Evolutionary conservation across 2,797 vertebrate genomes (phyloP).

Genomic region (Sebastes vulpes): DNA sequence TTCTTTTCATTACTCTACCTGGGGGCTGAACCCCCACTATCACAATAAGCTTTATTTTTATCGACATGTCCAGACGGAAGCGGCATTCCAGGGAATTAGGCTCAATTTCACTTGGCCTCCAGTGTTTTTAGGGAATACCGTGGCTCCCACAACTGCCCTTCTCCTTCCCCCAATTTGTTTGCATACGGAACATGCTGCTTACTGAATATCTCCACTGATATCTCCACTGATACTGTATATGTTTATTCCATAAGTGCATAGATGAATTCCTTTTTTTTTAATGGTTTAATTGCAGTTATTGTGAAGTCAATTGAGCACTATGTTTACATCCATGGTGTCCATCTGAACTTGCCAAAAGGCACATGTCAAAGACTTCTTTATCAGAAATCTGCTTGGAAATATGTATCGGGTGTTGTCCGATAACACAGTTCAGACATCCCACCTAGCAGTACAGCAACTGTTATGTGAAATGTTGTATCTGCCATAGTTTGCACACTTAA

Average conservation of each 20-base stretch:
- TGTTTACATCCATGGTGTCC: constrained; percentile 26
- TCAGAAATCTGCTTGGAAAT: constrained; percentile 50
- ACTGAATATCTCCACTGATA: constrained; percentile 13
- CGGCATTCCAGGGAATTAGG: constrained; percentile 87
- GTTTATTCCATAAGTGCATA: constrained; percentile 30
- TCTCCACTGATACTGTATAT: constrained; percentile 23
- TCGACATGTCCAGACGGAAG: constrained; percentile 82
- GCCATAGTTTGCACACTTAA: background rate
- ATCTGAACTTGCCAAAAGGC: constrained; percentile 44
- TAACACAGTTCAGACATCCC: constrained; percentile 20
- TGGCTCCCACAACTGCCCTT: constrained; percentile 50
- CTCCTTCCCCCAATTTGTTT: background rate
- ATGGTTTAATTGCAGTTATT: constrained; percentile 19
- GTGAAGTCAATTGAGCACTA: constrained; percentile 15
- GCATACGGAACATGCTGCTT: constrained; percentile 31
- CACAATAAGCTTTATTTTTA: constrained; percentile 86
- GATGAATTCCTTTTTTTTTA: constrained; percentile 47
- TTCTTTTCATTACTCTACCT: constrained; percentile 84
- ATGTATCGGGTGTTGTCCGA: constrained; percentile 39
- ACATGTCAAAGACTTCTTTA: constrained; percentile 37
- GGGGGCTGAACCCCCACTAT: constrained; percentile 76
- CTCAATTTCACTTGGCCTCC: constrained; percentile 85
- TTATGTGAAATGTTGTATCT: constrained; percentile 1
- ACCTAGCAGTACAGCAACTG: constrained; percentile 7
- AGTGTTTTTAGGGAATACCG: constrained; percentile 79